A percentile compares a stretch with the other conserved stretches of the same genome.
phyloP scores from a whole-genome alignment of 2,888 invertebrate species.

The Aphodius granarius region DNA sequence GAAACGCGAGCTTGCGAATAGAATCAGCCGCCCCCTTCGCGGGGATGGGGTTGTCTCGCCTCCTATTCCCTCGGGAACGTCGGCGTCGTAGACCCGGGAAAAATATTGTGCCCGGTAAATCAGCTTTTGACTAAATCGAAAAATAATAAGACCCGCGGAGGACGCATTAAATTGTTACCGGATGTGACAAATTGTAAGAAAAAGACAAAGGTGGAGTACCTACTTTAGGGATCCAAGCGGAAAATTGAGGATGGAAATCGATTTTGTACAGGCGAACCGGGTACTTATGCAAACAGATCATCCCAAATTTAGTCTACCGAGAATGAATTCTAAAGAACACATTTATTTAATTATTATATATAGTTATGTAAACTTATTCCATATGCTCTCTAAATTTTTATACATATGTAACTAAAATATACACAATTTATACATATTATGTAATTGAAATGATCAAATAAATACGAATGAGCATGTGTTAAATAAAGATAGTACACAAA shows the following conservation, averaged over 20 bases:
- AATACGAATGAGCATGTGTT: too few relatives aligned
- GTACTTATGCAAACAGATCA: too few relatives aligned
- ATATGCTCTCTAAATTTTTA: too few relatives aligned
- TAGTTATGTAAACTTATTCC: too few relatives aligned
- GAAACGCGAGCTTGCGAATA: neutral
- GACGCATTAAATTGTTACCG: slow-evolving; percentile 11
- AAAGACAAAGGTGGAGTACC: slow-evolving; percentile 1
- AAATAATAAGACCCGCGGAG: slow-evolving; percentile 12
- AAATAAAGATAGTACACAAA: neutral
- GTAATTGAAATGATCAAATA: too few relatives aligned
- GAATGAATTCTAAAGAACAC: too few relatives aligned
- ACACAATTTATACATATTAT: too few relatives aligned
- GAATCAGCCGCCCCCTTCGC: neutral
- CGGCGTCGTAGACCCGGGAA: slow-evolving; percentile 6
- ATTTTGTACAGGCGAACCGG: neutral
- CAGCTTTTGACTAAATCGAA: slow-evolving; percentile 11
- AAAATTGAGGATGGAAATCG: slow-evolving; percentile 3
- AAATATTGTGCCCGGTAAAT: slow-evolving; percentile 7
- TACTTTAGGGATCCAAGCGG: neutral
- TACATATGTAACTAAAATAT: too few relatives aligned
- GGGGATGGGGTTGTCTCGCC: neutral
- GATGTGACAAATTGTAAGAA: slow-evolving; percentile 11
- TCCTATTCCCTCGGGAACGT: neutral
- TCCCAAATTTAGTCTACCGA: too few relatives aligned
- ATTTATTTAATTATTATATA: too few relatives aligned